Conservation (phyloP, 2,888 invertebrate genomes). For the Periphyllus acericola region DNA sequence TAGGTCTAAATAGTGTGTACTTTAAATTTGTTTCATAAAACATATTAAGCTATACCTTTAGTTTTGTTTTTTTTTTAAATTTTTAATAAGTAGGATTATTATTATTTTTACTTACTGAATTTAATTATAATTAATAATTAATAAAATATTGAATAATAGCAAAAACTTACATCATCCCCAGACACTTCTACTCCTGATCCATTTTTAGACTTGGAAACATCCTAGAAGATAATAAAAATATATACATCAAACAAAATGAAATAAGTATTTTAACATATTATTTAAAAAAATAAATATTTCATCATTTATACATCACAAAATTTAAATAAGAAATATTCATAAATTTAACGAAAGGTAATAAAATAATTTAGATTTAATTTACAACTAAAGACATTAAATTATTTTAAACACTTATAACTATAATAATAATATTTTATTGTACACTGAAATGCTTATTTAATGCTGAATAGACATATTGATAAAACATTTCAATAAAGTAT, state of each 20-base stretch:
- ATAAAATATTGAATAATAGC: no score
- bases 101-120: no score
- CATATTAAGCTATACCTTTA: no score
- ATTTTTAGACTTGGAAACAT: constrained; percentile 50
- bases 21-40: no score
- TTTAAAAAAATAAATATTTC: no score
- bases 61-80: no score
- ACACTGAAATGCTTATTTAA: not conserved
- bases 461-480: not conserved
- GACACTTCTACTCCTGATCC: constrained; percentile 34
- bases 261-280: not conserved
- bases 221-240: constrained; percentile 17
- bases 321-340: not conserved
- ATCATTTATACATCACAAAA: not conserved
- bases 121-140: no score
- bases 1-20: no score
- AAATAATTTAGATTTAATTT: not conserved
- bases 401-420: not conserved
- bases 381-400: not conserved
- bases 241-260: not conserved
- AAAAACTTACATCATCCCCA: constrained; percentile 52
- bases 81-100: no score
- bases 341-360: not conserved
- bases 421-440: not conserved
- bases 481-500: no score